Percentiles rank a stretch among this genome's conserved stretches.
Conservation (phyloP, 2,888 invertebrate genomes). For the Linnaemya vulpina region DNA sequence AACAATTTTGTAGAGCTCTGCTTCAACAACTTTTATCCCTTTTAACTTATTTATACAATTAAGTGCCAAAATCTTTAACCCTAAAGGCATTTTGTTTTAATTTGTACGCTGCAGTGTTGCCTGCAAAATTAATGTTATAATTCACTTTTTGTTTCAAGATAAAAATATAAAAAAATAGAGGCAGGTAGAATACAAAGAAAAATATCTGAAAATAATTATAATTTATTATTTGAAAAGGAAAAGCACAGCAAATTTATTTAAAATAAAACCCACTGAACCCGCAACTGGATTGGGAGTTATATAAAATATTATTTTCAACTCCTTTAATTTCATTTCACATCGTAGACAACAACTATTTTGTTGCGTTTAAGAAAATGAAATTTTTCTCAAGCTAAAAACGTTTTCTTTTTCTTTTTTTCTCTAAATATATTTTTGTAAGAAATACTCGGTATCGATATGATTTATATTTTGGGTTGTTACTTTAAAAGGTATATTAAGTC, state of each 20-base stretch:
- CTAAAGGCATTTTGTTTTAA: constrained; percentile 63
- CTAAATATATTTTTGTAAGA: too few relatives aligned
- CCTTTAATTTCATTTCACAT: constrained; percentile 16
- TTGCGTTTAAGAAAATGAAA: constrained; percentile 1
- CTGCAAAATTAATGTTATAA: constrained; percentile 63
- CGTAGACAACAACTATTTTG: constrained; percentile 7
- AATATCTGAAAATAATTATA: constrained; percentile 5
- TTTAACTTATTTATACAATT: constrained; percentile 67
- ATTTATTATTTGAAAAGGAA: constrained; percentile 62
- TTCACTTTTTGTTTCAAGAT: constrained; percentile 59
- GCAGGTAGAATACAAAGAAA: background rate
- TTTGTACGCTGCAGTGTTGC: constrained; percentile 29
- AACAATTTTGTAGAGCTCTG: background rate
- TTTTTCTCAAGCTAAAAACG: constrained; percentile 15
- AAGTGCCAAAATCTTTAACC: constrained; percentile 69
- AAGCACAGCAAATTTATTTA: constrained; percentile 31
- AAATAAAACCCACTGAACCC: background rate
- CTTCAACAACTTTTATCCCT: constrained; percentile 13
- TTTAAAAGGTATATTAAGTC: constrained; percentile 71
- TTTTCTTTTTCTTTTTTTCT: background rate
- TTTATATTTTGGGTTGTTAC: constrained; percentile 70
- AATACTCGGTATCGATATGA: constrained; percentile 61
- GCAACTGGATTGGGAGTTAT: background rate
- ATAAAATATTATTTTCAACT: constrained; percentile 28
- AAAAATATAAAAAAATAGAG: background rate